Percentiles rank a stretch among this genome's conserved stretches.
These are phyloP conservation scores for Verasper variegatus DNA, from an alignment of 2,113 vertebrate genomes.

Conservation along the genomic window DNA sequence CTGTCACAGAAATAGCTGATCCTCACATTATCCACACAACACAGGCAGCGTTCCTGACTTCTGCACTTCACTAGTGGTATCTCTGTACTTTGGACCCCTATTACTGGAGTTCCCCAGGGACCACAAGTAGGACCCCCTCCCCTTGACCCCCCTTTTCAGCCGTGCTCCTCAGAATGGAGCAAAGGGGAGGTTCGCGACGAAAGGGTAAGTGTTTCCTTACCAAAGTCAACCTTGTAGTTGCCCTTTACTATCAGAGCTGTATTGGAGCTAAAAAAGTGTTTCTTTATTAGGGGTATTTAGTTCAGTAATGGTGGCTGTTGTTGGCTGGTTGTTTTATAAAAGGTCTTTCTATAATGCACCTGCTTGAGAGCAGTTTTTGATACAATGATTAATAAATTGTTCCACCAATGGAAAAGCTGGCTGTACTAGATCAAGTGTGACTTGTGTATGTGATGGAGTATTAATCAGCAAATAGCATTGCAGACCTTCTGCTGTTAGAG, in stretches of 20 bases:
- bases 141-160: conserved; percentile 48
- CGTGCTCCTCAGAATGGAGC: conserved; percentile 81
- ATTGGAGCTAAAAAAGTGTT: neutral
- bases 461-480: too few relatives aligned
- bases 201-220: conserved; percentile 76
- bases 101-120: conserved; percentile 65
- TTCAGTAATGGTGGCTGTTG: too few relatives aligned
- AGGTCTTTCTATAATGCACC: neutral
- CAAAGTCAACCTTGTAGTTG: neutral
- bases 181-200: conserved; percentile 74
- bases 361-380: neutral
- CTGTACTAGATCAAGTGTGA: neutral
- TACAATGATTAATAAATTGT: neutral
- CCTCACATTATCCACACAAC: conserved; percentile 74
- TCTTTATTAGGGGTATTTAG: neutral
- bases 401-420: neutral
- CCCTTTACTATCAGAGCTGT: neutral
- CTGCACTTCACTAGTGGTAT: conserved; percentile 54
- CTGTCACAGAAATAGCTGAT: conserved; percentile 79
- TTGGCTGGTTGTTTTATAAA: neutral
- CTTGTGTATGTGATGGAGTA: neutral
- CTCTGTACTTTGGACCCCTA: conserved; percentile 50
- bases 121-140: conserved; percentile 61
- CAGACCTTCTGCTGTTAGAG: neutral
- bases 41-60: conserved; percentile 67